phyloP scores from a whole-genome alignment of 2,113 vertebrate species.

The Aphyosemion australe region DNA sequence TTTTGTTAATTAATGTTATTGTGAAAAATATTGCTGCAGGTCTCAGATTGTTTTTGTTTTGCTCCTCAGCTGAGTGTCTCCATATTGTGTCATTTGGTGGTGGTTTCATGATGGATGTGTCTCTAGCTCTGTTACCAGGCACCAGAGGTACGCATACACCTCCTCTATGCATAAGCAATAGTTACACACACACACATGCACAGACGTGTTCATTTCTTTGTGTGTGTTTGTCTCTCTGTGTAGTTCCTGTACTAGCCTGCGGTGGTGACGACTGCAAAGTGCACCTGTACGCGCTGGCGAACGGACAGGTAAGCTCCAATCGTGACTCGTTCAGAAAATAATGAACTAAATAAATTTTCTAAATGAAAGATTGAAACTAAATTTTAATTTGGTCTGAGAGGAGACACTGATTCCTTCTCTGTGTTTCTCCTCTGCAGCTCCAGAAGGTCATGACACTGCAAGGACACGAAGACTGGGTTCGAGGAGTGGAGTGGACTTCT shows the following conservation, averaged over 20 bases:
- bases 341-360: too few relatives aligned
- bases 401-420: not conserved
- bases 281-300: slow-evolving; percentile 82
- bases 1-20: too few relatives aligned
- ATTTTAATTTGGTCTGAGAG: not conserved
- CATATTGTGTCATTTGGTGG: slow-evolving; percentile 88
- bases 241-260: slow-evolving; percentile 93
- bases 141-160: slow-evolving; percentile 91
- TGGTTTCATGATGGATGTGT: slow-evolving; percentile 92
- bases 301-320: slow-evolving; percentile 79
- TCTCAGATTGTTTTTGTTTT: slow-evolving; percentile 12
- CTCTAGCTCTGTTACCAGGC: slow-evolving; percentile 88
- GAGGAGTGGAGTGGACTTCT: slow-evolving; percentile 86
- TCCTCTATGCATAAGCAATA: not conserved
- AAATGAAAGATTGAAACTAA: too few relatives aligned
- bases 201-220: too few relatives aligned
- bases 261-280: slow-evolving; percentile 89
- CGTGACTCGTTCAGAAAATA: not conserved
- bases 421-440: slow-evolving; percentile 79
- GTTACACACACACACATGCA: not conserved
- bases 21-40: too few relatives aligned
- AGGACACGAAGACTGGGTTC: slow-evolving; percentile 96
- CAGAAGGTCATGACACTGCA: slow-evolving; percentile 82
- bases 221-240: slow-evolving; percentile 10
- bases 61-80: slow-evolving; percentile 83